phyloP scores from a whole-genome alignment of 2,888 invertebrate species.

The Hipparchia semele region DNA sequence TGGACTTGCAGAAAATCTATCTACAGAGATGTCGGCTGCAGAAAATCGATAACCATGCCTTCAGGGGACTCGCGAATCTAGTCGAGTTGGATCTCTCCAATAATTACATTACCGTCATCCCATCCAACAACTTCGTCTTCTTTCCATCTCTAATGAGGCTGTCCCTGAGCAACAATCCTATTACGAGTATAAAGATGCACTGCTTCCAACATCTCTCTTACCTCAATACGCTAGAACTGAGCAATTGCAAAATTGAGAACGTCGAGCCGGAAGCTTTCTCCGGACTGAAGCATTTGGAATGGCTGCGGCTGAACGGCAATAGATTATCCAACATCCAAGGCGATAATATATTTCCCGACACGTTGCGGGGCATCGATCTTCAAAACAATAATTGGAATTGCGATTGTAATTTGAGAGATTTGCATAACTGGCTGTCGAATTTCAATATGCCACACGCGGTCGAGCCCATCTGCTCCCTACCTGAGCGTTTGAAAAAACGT shows the following conservation, averaged over 20 bases:
- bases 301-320: conserved; percentile 93
- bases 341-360: conserved; percentile 87
- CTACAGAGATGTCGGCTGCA: conserved; percentile 90
- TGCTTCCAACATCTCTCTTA: conserved; percentile 89
- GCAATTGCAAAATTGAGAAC: conserved; percentile 89
- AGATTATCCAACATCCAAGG: conserved; percentile 88
- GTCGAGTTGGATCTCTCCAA: conserved; percentile 94
- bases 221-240: conserved; percentile 91
- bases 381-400: conserved; percentile 95
- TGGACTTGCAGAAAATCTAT: conserved; percentile 94
- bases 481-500: conserved; percentile 85
- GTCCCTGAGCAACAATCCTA: conserved; percentile 91
- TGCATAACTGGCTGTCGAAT: conserved; percentile 90
- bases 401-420: conserved; percentile 90
- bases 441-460: conserved; percentile 90
- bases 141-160: conserved; percentile 92
- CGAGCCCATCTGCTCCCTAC: conserved; percentile 90
- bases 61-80: conserved; percentile 92
- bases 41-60: conserved; percentile 90
- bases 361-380: conserved; percentile 90
- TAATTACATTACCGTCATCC: conserved; percentile 90
- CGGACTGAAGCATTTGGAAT: conserved; percentile 91
- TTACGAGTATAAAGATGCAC: conserved; percentile 86
- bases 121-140: conserved; percentile 90
- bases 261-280: conserved; percentile 92